These are phyloP conservation scores for Phenacoccus solenopsis DNA, from an alignment of 1,140 invertebrate species.

Conservation along the genomic window DNA sequence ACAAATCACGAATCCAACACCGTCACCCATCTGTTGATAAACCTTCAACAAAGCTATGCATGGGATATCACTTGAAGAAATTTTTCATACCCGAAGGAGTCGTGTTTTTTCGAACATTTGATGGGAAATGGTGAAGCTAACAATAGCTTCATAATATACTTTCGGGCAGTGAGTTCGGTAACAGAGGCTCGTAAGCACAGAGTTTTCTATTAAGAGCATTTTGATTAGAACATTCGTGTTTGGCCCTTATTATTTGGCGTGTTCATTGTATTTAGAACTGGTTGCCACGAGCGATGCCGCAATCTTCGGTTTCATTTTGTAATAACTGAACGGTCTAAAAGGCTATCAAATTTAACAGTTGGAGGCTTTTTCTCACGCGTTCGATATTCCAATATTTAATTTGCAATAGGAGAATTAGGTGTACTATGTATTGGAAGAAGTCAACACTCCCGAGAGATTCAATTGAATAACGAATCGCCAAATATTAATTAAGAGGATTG, in stretches of 20 bases:
- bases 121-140: not conserved
- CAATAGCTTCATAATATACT: too few relatives aligned
- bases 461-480: too few relatives aligned
- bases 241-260: not conserved
- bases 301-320: not conserved
- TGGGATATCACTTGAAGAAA: not conserved
- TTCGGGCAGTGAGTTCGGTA: not conserved
- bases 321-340: not conserved
- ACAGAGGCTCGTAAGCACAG: not conserved
- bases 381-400: not conserved
- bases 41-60: not conserved
- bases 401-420: not conserved
- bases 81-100: not conserved
- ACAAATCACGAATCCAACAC: not conserved
- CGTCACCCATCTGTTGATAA: not conserved
- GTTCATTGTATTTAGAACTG: not conserved
- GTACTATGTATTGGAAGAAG: not conserved
- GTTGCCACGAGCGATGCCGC: not conserved
- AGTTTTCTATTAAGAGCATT: not conserved
- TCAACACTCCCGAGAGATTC: too few relatives aligned
- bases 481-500: too few relatives aligned
- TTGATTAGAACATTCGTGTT: not conserved
- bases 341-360: not conserved
- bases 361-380: not conserved
- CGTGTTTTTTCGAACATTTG: not conserved